Percentiles rank a stretch among this genome's conserved stretches.
These are phyloP conservation scores for Tragelaphus buxtoni DNA, from an alignment of 2,113 vertebrate genomes.

Conservation along the genomic window DNA sequence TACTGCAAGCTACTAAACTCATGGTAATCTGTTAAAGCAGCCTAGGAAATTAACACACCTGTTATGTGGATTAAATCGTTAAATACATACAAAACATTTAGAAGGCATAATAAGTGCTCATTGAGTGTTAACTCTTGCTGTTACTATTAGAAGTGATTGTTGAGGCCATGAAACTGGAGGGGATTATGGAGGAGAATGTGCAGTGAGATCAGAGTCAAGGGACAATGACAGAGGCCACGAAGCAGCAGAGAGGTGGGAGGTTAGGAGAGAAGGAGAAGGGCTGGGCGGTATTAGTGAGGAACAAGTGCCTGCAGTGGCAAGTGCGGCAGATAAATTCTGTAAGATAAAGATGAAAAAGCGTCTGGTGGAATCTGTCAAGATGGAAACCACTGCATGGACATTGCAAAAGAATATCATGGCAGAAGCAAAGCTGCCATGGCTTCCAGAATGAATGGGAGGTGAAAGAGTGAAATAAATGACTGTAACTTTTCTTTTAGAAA, in stretches of 20 bases:
- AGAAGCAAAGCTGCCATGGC: background rate
- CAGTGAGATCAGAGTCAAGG: background rate
- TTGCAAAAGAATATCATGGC: background rate
- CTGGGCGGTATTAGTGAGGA: background rate
- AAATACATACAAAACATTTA: background rate
- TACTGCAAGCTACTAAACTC: background rate
- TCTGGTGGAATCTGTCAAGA: background rate
- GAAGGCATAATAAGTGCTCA: background rate
- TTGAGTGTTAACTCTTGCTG: background rate
- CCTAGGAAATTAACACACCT: background rate
- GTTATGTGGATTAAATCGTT: background rate
- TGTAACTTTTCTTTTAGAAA: background rate
- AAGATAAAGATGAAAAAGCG: accelerated
- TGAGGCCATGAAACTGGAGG: background rate
- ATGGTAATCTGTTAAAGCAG: background rate
- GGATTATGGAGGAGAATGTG: background rate
- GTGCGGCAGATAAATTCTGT: background rate
- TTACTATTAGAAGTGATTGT: background rate
- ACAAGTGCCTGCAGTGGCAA: background rate
- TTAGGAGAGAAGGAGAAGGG: background rate
- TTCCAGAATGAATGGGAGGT: background rate
- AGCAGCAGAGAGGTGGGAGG: background rate
- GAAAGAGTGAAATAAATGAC: background rate
- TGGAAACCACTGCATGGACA: background rate
- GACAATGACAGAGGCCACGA: background rate